phyloP scores from a whole-genome alignment of 2,797 vertebrate genomes.

The Arrhamphus sclerolepis region DNA sequence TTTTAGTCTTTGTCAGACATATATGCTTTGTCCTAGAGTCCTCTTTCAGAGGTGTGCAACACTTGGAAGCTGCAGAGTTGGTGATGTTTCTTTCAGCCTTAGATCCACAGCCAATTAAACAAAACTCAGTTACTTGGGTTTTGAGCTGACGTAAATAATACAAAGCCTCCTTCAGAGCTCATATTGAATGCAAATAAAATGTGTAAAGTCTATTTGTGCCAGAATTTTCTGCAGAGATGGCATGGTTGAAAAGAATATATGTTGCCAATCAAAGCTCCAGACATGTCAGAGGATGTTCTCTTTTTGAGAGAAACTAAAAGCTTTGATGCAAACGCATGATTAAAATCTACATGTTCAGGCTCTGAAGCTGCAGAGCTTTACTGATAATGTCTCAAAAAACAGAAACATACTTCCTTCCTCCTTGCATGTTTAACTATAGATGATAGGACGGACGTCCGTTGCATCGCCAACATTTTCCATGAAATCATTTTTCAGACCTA shows the following conservation, averaged over 20 bases:
- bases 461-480: conserved; percentile 15
- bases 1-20: background rate
- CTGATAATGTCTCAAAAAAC: conserved; percentile 15
- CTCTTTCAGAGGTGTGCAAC: background rate
- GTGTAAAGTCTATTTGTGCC: background rate
- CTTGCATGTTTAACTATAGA: background rate
- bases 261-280: conserved; percentile 11
- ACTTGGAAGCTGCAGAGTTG: background rate
- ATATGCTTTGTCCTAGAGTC: background rate
- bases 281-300: conserved; percentile 5
- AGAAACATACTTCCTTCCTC: background rate
- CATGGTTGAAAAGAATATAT: conserved; percentile 13
- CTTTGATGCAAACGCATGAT: conserved; percentile 29
- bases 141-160: too few relatives aligned
- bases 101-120: too few relatives aligned
- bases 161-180: conserved; percentile 7
- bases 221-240: conserved; percentile 15
- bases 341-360: conserved; percentile 6
- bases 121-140: too few relatives aligned
- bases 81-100: background rate
- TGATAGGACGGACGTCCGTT: background rate
- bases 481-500: conserved; percentile 13
- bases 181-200: conserved; percentile 34
- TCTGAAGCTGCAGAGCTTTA: background rate
- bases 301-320: conserved; percentile 26